phyloP scores from a whole-genome alignment of 2,797 vertebrate species.

The Cygnus olor region DNA sequence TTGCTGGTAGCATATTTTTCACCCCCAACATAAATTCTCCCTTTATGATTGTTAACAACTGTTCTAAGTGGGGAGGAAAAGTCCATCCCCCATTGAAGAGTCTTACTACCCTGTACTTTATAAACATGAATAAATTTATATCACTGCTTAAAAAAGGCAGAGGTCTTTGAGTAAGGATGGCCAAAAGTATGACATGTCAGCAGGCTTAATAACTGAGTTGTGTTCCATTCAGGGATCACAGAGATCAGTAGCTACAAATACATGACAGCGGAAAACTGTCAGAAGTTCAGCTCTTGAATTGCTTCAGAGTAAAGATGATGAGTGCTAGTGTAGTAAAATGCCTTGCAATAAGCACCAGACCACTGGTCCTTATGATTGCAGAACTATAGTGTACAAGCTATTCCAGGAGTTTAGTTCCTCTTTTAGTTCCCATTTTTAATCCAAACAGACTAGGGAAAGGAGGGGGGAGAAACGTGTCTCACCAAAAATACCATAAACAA shows the following conservation, averaged over 20 bases:
- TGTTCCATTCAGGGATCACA: neutral
- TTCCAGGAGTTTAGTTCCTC: conserved; percentile 5
- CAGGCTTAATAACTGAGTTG: neutral
- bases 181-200: neutral
- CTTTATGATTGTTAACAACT: neutral
- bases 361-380: neutral
- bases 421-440: neutral
- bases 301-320: neutral
- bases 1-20: neutral
- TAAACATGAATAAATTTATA: neutral
- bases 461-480: neutral
- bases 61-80: neutral
- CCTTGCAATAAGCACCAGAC: neutral
- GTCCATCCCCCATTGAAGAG: neutral
- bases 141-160: neutral
- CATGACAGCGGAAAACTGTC: neutral
- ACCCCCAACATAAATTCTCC: neutral
- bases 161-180: neutral
- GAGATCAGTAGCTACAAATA: neutral
- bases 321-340: conserved; percentile 6
- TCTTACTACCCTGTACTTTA: neutral
- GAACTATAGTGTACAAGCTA: neutral
- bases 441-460: neutral
- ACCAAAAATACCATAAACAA: neutral
- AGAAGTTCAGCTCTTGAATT: neutral